Conservation (phyloP, 2,113 vertebrate genomes). For the Lepus timidus region DNA sequence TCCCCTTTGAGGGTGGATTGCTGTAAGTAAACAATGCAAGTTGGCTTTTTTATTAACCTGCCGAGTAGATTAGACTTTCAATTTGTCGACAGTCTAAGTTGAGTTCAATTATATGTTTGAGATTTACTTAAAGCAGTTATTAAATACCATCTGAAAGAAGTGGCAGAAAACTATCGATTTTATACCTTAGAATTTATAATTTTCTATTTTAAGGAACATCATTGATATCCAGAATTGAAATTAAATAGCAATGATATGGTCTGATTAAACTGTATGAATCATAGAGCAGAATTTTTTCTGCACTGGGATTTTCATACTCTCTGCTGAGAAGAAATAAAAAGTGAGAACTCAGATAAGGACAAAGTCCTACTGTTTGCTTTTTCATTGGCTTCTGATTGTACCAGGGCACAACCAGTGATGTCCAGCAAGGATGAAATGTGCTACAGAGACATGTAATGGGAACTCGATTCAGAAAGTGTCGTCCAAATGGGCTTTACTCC, state of each 20-base stretch:
- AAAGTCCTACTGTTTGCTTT: not conserved
- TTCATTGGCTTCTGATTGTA: not conserved
- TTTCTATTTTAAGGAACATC: slow-evolving; percentile 44
- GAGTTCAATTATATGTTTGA: not conserved
- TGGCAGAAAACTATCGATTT: not conserved
- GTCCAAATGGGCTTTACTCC: not conserved
- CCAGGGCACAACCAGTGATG: not conserved
- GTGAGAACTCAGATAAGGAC: not conserved
- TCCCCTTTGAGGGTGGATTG: not conserved
- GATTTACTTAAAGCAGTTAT: not conserved
- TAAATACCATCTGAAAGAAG: slow-evolving; percentile 10
- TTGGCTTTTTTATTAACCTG: not conserved
- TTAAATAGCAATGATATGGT: not conserved
- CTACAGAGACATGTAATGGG: not conserved
- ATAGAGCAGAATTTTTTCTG: not conserved
- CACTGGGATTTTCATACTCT: not conserved
- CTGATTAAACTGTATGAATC: not conserved
- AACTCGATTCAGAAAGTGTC: not conserved
- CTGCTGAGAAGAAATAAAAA: not conserved
- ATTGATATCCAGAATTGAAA: slow-evolving; percentile 8
- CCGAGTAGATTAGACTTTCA: slow-evolving; percentile 40
- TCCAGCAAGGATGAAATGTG: not conserved
- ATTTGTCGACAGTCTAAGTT: slow-evolving; percentile 16
- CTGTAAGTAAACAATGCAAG: not conserved
- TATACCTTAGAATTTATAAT: slow-evolving; percentile 9